Conservation (phyloP, 1,140 invertebrate species). For the Temnothorax curvispinosus region DNA sequence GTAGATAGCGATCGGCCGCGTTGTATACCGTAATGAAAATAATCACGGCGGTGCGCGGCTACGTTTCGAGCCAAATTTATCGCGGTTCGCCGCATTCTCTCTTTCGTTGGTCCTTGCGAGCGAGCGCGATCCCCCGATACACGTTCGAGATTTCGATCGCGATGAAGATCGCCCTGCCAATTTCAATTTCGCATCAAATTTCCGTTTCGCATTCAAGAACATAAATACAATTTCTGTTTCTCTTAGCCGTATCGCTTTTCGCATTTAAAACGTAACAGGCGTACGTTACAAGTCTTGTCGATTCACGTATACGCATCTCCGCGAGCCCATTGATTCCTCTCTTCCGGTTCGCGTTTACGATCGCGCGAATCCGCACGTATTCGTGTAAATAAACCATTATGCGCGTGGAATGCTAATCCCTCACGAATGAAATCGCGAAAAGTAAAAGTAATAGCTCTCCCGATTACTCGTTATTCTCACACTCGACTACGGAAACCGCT, state of each 20-base stretch:
- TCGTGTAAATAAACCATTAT: constrained; percentile 35
- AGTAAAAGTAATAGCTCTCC: constrained; percentile 21
- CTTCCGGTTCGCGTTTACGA: not conserved
- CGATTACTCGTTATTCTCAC: constrained; percentile 35
- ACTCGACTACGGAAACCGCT: not conserved
- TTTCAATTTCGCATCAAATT: constrained; percentile 18
- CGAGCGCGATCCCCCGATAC: not conserved
- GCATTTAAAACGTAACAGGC: not conserved
- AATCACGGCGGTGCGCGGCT: constrained; percentile 81
- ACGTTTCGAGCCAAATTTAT: constrained; percentile 74
- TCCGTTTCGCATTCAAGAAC: not conserved
- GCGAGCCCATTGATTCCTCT: not conserved
- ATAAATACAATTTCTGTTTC: not conserved
- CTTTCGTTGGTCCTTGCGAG: constrained; percentile 65
- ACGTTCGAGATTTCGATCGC: not conserved
- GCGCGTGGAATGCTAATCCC: constrained; percentile 28
- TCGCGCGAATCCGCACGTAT: not conserved
- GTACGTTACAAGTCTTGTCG: not conserved
- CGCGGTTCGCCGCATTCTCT: constrained; percentile 64
- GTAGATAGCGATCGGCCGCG: constrained; percentile 81
- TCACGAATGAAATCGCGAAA: constrained; percentile 17
- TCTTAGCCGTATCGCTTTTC: not conserved
- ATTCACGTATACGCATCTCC: not conserved
- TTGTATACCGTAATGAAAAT: constrained; percentile 84
- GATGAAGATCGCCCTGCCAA: not conserved